phyloP scores from a whole-genome alignment of 1,140 invertebrate genomes.

The Phocides pigmalion region DNA sequence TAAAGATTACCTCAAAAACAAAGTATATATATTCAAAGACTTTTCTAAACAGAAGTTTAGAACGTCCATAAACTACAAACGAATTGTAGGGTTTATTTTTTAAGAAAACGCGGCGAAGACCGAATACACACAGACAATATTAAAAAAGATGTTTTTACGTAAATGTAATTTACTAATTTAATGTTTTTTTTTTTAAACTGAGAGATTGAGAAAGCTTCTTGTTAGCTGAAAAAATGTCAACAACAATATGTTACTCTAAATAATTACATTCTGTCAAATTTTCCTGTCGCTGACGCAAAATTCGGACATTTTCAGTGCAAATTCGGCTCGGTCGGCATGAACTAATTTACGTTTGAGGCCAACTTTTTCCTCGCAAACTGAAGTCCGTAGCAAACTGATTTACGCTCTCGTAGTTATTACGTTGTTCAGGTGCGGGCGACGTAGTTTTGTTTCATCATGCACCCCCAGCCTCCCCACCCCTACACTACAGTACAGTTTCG shows the following conservation, averaged over 20 bases:
- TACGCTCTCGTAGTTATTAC: conserved; percentile 55
- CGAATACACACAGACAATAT: too few species aligned
- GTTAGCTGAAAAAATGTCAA: not conserved
- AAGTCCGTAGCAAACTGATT: conserved; percentile 56
- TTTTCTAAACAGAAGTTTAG: too few species aligned
- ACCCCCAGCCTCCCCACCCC: conserved; percentile 35
- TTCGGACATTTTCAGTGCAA: not conserved
- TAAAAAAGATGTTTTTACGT: too few species aligned
- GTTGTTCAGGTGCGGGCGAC: conserved; percentile 69
- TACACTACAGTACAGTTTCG: conserved; percentile 69
- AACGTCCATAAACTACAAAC: too few species aligned
- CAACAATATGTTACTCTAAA: not conserved
- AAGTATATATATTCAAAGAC: too few species aligned
- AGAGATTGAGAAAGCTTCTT: too few species aligned
- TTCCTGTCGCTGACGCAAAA: not conserved
- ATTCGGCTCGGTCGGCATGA: conserved; percentile 23
- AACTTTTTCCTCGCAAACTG: conserved; percentile 31
- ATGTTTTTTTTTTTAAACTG: too few species aligned
- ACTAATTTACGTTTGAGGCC: conserved; percentile 26
- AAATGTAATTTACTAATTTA: too few species aligned
- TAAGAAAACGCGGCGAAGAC: too few species aligned
- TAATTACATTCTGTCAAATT: conserved; percentile 9
- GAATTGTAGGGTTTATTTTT: too few species aligned
- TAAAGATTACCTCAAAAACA: too few species aligned
- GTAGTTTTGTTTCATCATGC: conserved; percentile 69